phyloP scores from a whole-genome alignment of 2,888 invertebrate species.

The Tenthredo distinguenda region DNA sequence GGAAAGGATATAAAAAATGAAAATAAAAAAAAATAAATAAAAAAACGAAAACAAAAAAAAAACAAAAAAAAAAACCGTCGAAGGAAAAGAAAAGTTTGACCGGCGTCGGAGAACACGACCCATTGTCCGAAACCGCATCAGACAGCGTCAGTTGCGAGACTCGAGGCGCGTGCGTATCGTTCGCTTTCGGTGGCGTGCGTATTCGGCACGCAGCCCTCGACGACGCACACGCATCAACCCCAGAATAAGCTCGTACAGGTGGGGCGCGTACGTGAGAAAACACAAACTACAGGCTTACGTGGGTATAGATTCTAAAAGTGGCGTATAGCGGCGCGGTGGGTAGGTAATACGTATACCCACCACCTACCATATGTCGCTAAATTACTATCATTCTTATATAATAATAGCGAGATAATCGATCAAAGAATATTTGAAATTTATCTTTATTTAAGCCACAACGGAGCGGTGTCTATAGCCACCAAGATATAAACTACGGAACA shows the following conservation, averaged over 20 bases:
- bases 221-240: conserved; percentile 13
- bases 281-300: not conserved
- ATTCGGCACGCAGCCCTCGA: conserved; percentile 36
- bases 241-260: conserved; percentile 42
- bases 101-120: not conserved
- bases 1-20: conserved; percentile 55
- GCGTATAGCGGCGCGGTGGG: not conserved
- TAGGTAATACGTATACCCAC: not conserved
- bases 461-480: not conserved
- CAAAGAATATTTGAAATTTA: conserved; percentile 27
- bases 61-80: no score
- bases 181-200: conserved; percentile 3
- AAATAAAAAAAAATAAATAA: not conserved
- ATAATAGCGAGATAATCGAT: conserved; percentile 70
- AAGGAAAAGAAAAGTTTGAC: conserved; percentile 24
- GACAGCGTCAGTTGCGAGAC: conserved; percentile 70
- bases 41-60: not conserved
- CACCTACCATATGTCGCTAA: conserved; percentile 70
- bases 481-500: not conserved
- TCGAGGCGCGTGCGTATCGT: conserved; percentile 48
- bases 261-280: conserved; percentile 30
- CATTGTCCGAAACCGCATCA: conserved; percentile 73
- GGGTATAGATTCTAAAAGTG: conserved; percentile 12
- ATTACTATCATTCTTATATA: conserved; percentile 70
- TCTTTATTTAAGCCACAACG: not conserved